Base-by-base conservation (phyloP, 2,797 vertebrate species). In the Cynodonichthys magdalenae region DNA sequence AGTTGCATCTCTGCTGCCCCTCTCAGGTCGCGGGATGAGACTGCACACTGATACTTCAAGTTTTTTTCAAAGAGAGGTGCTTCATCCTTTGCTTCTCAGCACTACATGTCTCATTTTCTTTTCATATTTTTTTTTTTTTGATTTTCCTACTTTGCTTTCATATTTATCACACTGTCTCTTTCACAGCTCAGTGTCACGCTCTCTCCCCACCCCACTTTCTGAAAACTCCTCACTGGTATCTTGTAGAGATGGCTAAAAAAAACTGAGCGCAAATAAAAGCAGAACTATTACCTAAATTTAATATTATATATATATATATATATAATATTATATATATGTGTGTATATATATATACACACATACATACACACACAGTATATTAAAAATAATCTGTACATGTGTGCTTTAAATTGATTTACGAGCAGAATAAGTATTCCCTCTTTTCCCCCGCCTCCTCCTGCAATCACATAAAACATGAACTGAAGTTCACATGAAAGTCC, bases 1-100 rank as follows among this genome's bases (percentile, higher is more conserved):
- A 88, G 81, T 91, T 92, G 87, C 86, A 88, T 93, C 90, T 90
- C 82, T 92, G 87, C 90, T 90, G 90, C 92, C 91, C 82, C 92
- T 90, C 84, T 75, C 88, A 92, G 92, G 90, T 69, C 18, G 46
- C 55, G 59, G 63, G 3, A 10, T 74, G 80, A 1, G 83, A 90
- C 88, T 90, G 74, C 87, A 81, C 24, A 0, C 7, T 20, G 18
- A 39, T 11, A 12, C 64, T 20, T 48, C 5, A 51, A 67, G 52
- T 53, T 63, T 47, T 31, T 39, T 12, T 39, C 3, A 39, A 62
- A 66, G 36, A 63, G 51, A 56, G 45, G 48, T 60, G 42, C 66
- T 72, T 68, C 9, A 51, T 17, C 24, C 24, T 2, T 24, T 24
- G 24, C 24, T 24, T 24, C 24, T 24, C 24, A 24, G 24, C 2